These are phyloP conservation scores for Erethizon dorsatum DNA, from an alignment of 2,797 vertebrate species.

Conservation along the genomic window DNA sequence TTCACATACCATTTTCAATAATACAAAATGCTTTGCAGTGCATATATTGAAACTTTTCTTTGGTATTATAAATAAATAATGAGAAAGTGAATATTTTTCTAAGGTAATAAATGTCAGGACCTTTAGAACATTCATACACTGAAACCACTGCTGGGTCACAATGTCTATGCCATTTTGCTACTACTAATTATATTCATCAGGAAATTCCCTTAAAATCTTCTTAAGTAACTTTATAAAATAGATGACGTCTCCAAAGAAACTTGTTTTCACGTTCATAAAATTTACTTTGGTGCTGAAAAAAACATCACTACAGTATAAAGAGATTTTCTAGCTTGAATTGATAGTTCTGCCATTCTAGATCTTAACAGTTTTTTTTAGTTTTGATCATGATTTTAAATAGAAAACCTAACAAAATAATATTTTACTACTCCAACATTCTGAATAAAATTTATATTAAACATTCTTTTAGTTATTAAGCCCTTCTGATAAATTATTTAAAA, in stretches of 20 bases:
- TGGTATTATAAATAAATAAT: constrained; percentile 68
- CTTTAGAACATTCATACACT: constrained; percentile 40
- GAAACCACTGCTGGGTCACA: constrained; percentile 54
- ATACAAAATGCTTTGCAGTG: constrained; percentile 69
- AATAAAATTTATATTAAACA: neutral
- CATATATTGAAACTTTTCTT: constrained; percentile 16
- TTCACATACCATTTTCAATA: constrained; percentile 72
- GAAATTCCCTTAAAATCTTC: constrained; percentile 47
- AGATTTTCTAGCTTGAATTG: constrained; percentile 6
- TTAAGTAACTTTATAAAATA: constrained; percentile 64
- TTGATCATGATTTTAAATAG: constrained; percentile 51
- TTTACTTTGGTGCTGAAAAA: neutral
- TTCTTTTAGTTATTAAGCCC: constrained; percentile 17
- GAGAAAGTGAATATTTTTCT: constrained; percentile 68
- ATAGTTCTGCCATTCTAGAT: neutral
- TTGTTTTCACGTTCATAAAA: neutral
- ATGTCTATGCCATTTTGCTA: constrained; percentile 13
- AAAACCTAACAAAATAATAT: constrained; percentile 33
- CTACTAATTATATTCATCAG: constrained; percentile 48
- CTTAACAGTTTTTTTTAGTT: neutral
- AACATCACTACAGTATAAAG: constrained; percentile 29
- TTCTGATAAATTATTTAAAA: constrained; percentile 73
- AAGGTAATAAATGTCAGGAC: constrained; percentile 78
- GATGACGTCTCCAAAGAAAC: constrained; percentile 44
- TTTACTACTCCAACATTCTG: neutral